Conservation (phyloP, 2,888 invertebrate species). For the Biston betularia region DNA sequence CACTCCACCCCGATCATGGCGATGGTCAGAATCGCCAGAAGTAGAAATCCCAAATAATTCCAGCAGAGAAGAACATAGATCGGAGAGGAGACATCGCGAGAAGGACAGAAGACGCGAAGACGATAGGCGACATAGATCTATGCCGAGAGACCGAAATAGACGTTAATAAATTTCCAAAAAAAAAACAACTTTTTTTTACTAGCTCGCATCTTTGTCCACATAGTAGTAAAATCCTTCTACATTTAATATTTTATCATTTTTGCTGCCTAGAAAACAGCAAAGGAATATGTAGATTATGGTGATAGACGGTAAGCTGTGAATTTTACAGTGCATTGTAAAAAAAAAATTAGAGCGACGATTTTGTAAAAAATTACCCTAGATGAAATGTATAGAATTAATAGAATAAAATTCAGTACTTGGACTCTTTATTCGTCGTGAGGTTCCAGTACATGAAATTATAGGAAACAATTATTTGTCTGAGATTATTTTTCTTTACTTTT, state of each 20-base stretch:
- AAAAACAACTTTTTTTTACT: not conserved
- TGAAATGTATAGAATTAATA: no score
- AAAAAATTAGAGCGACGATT: no score
- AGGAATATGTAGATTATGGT: no score
- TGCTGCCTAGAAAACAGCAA: not conserved
- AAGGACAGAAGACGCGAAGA: slow-evolving; percentile 22
- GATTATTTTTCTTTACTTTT: no score
- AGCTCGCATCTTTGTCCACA: not conserved
- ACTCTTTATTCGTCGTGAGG: no score
- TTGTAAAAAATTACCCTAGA: no score
- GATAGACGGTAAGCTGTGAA: no score
- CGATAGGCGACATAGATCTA: slow-evolving; percentile 31
- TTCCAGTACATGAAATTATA: no score
- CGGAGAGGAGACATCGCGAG: slow-evolving; percentile 23
- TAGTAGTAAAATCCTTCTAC: not conserved
- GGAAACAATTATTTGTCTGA: no score
- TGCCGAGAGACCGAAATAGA: slow-evolving; percentile 17
- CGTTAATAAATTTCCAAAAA: not conserved
- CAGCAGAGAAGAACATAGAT: slow-evolving; percentile 43
- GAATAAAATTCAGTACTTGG: no score
- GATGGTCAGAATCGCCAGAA: slow-evolving; percentile 93
- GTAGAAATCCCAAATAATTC: slow-evolving; percentile 53
- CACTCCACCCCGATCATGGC: slow-evolving; percentile 82
- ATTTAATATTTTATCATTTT: not conserved
- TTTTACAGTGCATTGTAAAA: no score